Evolutionary conservation across 2,888 invertebrate genomes (phyloP).

Genomic region (Tethea ocularis): DNA sequence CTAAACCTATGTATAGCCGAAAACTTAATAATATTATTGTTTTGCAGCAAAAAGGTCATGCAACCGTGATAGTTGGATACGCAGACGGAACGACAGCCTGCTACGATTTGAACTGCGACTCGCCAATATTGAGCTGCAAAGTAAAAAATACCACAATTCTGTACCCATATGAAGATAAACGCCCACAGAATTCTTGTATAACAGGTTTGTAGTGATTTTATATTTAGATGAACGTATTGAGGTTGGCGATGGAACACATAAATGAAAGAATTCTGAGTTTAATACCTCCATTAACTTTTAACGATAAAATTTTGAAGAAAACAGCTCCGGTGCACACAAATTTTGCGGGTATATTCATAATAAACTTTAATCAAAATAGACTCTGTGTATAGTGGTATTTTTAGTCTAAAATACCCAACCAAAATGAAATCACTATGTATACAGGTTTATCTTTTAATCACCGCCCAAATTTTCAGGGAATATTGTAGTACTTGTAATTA

Average conservation of each 20-base stretch:
- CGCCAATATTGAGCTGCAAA: constrained; percentile 72
- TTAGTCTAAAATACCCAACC: too few species aligned
- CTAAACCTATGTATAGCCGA: not conserved
- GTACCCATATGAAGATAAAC: constrained; percentile 84
- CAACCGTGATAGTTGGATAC: constrained; percentile 86
- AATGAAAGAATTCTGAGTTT: too few species aligned
- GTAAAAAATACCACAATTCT: constrained; percentile 69
- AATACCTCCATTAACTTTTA: too few species aligned
- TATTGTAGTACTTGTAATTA: too few species aligned
- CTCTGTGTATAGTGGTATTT: too few species aligned
- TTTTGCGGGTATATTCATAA: too few species aligned
- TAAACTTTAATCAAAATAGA: too few species aligned
- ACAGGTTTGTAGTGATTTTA: constrained; percentile 72
- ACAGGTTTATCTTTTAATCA: too few species aligned
- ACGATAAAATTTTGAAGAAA: too few species aligned
- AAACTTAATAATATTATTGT: constrained; percentile 12
- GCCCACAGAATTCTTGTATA: constrained; percentile 82
- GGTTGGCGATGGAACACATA: not conserved
- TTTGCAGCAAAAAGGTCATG: constrained; percentile 79
- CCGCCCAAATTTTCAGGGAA: too few species aligned
- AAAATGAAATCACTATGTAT: too few species aligned
- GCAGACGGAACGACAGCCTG: constrained; percentile 86
- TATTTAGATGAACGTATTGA: constrained; percentile 15
- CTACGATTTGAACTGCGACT: constrained; percentile 83
- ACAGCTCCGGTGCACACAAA: too few species aligned